These are phyloP conservation scores for Ailuropoda melanoleuca DNA, from an alignment of 2,113 vertebrate species.

Conservation along the genomic window DNA sequence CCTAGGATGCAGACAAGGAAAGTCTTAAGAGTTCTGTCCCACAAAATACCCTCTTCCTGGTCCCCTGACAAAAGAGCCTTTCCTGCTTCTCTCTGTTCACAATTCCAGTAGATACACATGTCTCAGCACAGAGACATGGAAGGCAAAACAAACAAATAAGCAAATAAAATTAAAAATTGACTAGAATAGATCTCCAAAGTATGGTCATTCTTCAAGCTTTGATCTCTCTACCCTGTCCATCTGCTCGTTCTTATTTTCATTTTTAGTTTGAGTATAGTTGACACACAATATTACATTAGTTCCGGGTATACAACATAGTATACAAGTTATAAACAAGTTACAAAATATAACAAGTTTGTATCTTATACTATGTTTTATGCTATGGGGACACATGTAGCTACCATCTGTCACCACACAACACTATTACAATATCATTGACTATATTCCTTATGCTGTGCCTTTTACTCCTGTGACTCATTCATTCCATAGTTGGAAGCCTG, in stretches of 20 bases:
- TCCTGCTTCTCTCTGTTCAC: background rate
- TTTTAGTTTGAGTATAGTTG: background rate
- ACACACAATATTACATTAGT: background rate
- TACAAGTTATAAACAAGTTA: too few relatives aligned
- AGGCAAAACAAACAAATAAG: background rate
- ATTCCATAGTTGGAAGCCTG: background rate
- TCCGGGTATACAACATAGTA: background rate
- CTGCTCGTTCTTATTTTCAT: background rate
- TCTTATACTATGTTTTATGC: background rate
- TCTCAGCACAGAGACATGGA: background rate
- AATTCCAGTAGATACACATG: background rate
- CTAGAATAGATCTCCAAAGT: background rate
- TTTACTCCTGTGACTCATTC: background rate
- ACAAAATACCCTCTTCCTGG: accelerated
- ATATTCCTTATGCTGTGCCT: background rate
- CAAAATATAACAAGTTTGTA: background rate
- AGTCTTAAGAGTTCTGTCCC: background rate
- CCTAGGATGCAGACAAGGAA: background rate
- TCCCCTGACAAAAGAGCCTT: background rate
- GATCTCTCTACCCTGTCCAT: background rate
- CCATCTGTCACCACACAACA: background rate
- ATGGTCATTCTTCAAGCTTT: background rate
- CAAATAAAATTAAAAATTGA: background rate
- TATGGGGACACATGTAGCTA: background rate
- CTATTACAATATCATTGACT: background rate